Base-by-base conservation (phyloP, 1,140 invertebrate genomes). In the Temnothorax nylanderi region DNA sequence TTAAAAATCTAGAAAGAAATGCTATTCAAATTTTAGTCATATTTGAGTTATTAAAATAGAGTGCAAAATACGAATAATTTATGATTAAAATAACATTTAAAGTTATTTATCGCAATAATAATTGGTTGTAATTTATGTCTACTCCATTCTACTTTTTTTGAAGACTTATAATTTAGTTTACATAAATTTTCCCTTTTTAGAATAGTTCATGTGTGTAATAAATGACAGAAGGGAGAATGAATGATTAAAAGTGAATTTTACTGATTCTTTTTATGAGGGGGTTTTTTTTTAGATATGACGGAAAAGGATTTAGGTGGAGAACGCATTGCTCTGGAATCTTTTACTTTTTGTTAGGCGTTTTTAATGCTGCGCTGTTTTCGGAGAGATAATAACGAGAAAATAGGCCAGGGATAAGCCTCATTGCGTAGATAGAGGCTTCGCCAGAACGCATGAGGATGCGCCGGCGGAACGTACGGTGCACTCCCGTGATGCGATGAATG, bases 401-500 rank as follows among this genome's bases (percentile, higher is more conserved):
- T 47, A 56, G 41, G 16, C 10, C 18, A 3, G n/a, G 21, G 34
- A 67, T 80, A 21, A 47, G 18, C 41, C 6, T 54, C 26, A 49
- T 69, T 41, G 32, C 34, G 41, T 37, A 34, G 6, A 34, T n/a
- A 21, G 4, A 74, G 26, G 49, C 2, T 41, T 26, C 72, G 11
- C 21, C 44, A 8, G 37, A 44, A 16, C 47, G 32, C 44, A 37
- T 49, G 11, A 18, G 7, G 26, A 49, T 16, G 26, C 26, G 10
- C 58, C 2, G 34, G 44, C 2, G 34, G 44, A 72, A 58, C 65
- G 21, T 56, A 58, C 16, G 67, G 56, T 58, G 67, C 51, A 47
- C 32, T 47, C 69, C 34, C 64, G 77, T 18, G 18, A 26, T 81
- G 69, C 32, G 18, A 26, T 81, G 69, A 58, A 84, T 84, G 54